A percentile compares a stretch with the other conserved stretches of the same genome.
Conservation (phyloP, 2,888 invertebrate genomes). For the Chymomyza fuscimana region DNA sequence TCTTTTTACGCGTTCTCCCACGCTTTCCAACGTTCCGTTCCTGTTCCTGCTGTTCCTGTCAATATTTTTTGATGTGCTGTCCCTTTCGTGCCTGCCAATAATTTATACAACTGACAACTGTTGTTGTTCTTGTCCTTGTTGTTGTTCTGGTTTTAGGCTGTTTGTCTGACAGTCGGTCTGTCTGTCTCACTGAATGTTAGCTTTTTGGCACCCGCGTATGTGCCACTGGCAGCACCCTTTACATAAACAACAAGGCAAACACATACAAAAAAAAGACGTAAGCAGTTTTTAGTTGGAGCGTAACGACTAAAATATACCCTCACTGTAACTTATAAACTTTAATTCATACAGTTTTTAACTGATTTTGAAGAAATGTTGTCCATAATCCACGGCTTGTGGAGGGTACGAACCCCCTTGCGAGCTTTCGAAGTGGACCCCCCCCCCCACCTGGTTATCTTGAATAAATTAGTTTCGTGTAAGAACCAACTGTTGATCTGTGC, state of each 20-base stretch:
- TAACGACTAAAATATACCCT: too few species aligned
- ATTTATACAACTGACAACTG: slow-evolving; percentile 27
- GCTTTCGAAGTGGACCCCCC: too few species aligned
- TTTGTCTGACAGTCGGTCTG: background rate
- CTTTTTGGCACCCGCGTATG: slow-evolving; percentile 1
- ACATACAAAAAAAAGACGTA: background rate
- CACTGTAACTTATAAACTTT: too few species aligned
- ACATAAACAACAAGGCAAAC: background rate
- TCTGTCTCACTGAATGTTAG: background rate
- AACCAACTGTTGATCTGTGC: too few species aligned
- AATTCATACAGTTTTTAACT: too few species aligned
- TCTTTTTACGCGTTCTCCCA: too few species aligned
- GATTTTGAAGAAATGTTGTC: too few species aligned
- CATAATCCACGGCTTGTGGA: too few species aligned
- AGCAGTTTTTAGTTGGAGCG: too few species aligned
- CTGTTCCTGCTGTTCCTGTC: slow-evolving; percentile 30
- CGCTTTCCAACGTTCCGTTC: slow-evolving; percentile 12
- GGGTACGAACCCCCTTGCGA: too few species aligned
- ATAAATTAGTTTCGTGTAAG: too few species aligned
- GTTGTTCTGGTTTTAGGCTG: background rate
- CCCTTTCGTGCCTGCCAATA: slow-evolving; percentile 25
- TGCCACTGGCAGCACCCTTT: background rate
- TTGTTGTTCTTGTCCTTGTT: background rate
- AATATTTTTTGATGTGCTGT: slow-evolving; percentile 46
- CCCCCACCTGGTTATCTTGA: too few species aligned